Evolutionary conservation across 2,888 invertebrate genomes (phyloP).

Genomic region (Pammene fasciana): DNA sequence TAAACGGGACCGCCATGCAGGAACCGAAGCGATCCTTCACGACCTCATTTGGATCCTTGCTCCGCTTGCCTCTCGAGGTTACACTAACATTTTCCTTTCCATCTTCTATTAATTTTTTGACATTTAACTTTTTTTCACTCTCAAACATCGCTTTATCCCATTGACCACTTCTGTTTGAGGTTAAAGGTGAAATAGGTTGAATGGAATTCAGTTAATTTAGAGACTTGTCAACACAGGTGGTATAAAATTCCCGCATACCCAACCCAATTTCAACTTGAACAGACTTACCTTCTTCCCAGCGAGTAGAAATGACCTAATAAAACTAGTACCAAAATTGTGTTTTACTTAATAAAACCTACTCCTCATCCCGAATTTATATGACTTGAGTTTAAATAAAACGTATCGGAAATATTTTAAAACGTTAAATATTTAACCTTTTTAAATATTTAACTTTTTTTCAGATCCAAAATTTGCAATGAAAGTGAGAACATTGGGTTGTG

Average conservation of each 20-base stretch:
- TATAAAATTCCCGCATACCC: background rate
- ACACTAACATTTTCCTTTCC: slow-evolving; percentile 36
- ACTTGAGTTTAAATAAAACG: too few species aligned
- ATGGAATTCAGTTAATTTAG: too few species aligned
- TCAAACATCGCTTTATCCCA: background rate
- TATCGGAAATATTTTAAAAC: too few species aligned
- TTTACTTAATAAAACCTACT: too few species aligned
- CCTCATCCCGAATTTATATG: too few species aligned
- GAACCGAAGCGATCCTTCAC: slow-evolving; percentile 76
- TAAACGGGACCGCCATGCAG: slow-evolving; percentile 71
- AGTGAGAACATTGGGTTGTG: slow-evolving; percentile 84
- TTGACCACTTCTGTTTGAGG: too few species aligned
- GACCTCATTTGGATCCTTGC: slow-evolving; percentile 84
- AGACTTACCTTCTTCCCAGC: background rate
- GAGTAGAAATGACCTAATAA: too few species aligned
- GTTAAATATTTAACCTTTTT: background rate
- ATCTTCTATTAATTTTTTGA: background rate
- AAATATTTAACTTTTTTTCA: slow-evolving; percentile 56
- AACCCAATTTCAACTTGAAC: background rate
- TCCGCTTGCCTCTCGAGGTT: slow-evolving; percentile 80
- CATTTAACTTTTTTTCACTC: background rate
- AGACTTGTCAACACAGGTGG: background rate
- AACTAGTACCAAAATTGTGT: too few species aligned
- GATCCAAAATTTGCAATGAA: slow-evolving; percentile 87
- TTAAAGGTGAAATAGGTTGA: too few species aligned